Evolutionary conservation across 1,140 invertebrate species (phyloP).

Genomic region (Rhagoletis zephyria): DNA sequence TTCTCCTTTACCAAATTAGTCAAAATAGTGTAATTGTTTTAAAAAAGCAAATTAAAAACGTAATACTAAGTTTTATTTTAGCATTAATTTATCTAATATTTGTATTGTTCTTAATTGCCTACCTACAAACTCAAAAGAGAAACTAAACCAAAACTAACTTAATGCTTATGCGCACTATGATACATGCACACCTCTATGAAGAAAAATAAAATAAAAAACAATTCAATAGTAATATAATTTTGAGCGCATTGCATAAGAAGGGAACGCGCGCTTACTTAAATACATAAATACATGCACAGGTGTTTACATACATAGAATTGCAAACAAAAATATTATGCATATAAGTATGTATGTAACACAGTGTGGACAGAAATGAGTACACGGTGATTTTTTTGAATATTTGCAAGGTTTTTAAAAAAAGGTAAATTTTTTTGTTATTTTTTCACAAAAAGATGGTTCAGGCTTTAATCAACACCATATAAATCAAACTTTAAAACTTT

Average conservation of each 20-base stretch:
- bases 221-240: not conserved
- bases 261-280: not conserved
- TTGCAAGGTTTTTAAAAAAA: too few relatives aligned
- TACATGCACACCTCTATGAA: not conserved
- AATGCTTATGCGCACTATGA: not conserved
- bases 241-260: not conserved
- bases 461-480: too few relatives aligned
- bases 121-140: not conserved
- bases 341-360: not conserved
- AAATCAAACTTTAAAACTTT: too few relatives aligned
- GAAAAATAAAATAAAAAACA: not conserved
- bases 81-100: constrained; percentile 27
- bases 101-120: constrained; percentile 41
- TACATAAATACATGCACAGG: not conserved
- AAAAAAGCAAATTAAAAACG: not conserved
- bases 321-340: not conserved
- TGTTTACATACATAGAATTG: too few relatives aligned
- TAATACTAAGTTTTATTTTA: constrained; percentile 38
- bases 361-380: too few relatives aligned
- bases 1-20: constrained; percentile 62
- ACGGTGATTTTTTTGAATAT: too few relatives aligned
- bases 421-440: too few relatives aligned
- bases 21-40: constrained; percentile 56
- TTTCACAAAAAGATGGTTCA: too few relatives aligned
- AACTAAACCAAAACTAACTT: constrained; percentile 26